These are phyloP conservation scores for Leptinotarsa tumamoca DNA, from an alignment of 2,888 invertebrate genomes.

Conservation along the genomic window DNA sequence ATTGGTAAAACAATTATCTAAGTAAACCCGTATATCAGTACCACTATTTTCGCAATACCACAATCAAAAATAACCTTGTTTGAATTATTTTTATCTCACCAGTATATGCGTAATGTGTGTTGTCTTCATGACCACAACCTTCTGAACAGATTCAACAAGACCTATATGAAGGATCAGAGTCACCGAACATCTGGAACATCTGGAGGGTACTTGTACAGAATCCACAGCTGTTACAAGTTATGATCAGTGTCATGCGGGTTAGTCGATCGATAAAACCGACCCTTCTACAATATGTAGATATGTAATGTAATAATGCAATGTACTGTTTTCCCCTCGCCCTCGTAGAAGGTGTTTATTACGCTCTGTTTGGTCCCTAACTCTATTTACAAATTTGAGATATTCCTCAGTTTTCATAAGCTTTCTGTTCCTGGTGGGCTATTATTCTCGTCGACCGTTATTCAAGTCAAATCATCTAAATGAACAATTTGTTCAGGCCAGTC, in stretches of 20 bases:
- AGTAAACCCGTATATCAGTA: too few species aligned
- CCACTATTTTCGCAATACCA: too few species aligned
- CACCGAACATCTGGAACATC: slow-evolving; percentile 17
- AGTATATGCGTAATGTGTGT: neutral
- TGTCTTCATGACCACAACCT: neutral
- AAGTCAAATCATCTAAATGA: too few species aligned
- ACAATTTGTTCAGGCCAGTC: too few species aligned
- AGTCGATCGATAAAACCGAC: slow-evolving; percentile 5
- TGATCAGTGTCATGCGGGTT: slow-evolving; percentile 10
- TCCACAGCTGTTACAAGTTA: slow-evolving; percentile 13
- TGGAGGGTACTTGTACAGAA: slow-evolving; percentile 1
- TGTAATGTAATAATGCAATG: slow-evolving; percentile 1
- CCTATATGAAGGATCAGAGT: neutral
- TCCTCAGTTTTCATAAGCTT: too few species aligned
- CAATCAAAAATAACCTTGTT: too few species aligned
- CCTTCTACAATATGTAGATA: slow-evolving; percentile 5
- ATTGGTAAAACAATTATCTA: too few species aligned
- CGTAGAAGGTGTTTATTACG: neutral
- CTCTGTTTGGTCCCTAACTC: neutral
- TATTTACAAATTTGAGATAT: neutral
- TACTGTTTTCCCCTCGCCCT: neutral
- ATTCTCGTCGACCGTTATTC: too few species aligned
- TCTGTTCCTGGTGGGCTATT: too few species aligned
- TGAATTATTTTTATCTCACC: too few species aligned
- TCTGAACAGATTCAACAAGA: neutral